Evolutionary conservation across 2,113 vertebrate genomes (phyloP).

Genomic region (Meleagris gallopavo): DNA sequence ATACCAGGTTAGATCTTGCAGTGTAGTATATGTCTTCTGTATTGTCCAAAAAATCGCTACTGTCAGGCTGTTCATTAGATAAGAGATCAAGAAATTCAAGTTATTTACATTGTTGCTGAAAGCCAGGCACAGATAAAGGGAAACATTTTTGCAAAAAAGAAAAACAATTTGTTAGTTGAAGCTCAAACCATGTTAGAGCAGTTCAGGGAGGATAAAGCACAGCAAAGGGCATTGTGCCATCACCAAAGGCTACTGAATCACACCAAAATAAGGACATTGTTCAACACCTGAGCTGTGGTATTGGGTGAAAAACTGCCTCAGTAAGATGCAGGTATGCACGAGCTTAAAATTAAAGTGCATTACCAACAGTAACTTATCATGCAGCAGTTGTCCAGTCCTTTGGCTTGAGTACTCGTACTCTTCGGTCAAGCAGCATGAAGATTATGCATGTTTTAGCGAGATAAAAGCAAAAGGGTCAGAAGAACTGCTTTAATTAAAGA

Average conservation of each 20-base stretch:
- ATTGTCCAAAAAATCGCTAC: slow-evolving; percentile 97
- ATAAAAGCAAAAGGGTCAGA: slow-evolving; percentile 20
- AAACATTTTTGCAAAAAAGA: slow-evolving; percentile 50
- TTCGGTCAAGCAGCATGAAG: not conserved
- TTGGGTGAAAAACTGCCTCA: not conserved
- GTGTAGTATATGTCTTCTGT: slow-evolving; percentile 99
- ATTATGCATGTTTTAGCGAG: not conserved
- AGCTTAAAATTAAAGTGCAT: not conserved
- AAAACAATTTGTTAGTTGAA: slow-evolving; percentile 53
- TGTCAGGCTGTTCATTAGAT: slow-evolving; percentile 93
- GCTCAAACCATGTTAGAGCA: slow-evolving; percentile 30
- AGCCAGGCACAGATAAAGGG: slow-evolving; percentile 69
- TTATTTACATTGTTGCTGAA: slow-evolving; percentile 85
- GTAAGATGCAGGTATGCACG: not conserved
- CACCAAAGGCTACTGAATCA: not conserved
- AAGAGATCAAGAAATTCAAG: slow-evolving; percentile 90
- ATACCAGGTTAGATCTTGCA: slow-evolving; percentile 99
- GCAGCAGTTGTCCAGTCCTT: not conserved
- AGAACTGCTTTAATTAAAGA: slow-evolving; percentile 21
- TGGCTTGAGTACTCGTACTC: not conserved
- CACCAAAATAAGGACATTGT: not conserved
- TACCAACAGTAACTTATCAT: not conserved
- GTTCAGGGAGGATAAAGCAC: not conserved
- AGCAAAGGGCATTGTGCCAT: not conserved
- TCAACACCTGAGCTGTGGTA: not conserved